phyloP scores from a whole-genome alignment of 2,888 invertebrate genomes.

The Erynnis tages region DNA sequence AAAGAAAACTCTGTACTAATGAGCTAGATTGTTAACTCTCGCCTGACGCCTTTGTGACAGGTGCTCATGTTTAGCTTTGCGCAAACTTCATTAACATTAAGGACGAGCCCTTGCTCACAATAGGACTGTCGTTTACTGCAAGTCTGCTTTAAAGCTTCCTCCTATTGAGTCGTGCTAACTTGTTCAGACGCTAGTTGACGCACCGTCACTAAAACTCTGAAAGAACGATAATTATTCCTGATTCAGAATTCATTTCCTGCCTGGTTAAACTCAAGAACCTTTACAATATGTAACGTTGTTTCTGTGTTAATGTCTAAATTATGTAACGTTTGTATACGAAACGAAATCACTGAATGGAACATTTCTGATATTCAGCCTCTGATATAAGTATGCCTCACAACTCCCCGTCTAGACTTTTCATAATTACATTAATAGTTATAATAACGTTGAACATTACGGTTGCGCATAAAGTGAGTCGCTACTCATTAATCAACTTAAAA shows the following conservation, averaged over 20 bases:
- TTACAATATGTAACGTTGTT: too few relatives aligned
- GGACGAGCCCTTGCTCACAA: conserved; percentile 30
- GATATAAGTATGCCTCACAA: too few relatives aligned
- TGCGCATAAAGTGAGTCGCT: neutral
- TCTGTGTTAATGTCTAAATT: too few relatives aligned
- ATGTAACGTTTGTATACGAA: neutral
- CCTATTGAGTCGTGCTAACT: conserved; percentile 2
- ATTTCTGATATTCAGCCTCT: neutral
- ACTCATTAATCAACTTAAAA: conserved; percentile 28
- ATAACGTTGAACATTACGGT: conserved; percentile 1
- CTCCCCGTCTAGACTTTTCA: conserved; percentile 1
- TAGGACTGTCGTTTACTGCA: conserved; percentile 19
- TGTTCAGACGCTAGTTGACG: conserved; percentile 1
- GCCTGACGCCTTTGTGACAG: conserved; percentile 52
- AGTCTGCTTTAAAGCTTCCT: conserved; percentile 1
- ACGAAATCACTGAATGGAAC: neutral
- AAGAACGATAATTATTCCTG: neutral
- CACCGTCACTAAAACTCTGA: neutral
- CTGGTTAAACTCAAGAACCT: too few relatives aligned
- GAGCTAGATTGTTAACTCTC: conserved; percentile 63
- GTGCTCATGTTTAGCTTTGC: conserved; percentile 48
- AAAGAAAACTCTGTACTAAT: conserved; percentile 62
- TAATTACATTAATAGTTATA: neutral
- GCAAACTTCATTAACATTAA: conserved; percentile 50
- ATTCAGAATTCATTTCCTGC: too few relatives aligned